Base-by-base conservation (phyloP, 2,797 vertebrate species). In the Oryzias sinensis region DNA sequence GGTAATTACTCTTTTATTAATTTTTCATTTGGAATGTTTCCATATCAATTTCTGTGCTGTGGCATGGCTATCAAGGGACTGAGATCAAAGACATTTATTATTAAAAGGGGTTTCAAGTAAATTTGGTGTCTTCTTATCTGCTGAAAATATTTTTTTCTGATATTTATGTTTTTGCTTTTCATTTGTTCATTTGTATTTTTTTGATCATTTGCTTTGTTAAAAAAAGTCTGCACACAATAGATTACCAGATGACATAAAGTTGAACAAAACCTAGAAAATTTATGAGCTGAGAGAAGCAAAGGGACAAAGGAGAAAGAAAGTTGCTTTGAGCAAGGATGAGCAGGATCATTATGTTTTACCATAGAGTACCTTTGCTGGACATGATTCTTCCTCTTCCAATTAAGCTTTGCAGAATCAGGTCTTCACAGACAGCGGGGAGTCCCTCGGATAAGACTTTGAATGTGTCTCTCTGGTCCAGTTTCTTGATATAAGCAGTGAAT, bases 381-480 rank as follows among this genome's bases (percentile, higher is more conserved):
- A 82, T 81, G 65, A 74, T 72, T 81, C 76, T 86, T 56, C 54
- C 47, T 41, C 76, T 76, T 80, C 87, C 85, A 91, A 89, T 92
- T 90, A 91, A 82, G 79, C 59, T 65, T 58, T 72, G 68, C 68
- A 80, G 85, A 81, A 84, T 73, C 79, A 69, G 43, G 79, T 71
- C 76, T 78, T 62, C 59, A 60, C 66, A 79, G 82, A 74, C 63
- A 51, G 65, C 68, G 82, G 66, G 63, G 62, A 74, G 81, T 62
- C 66, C 56, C 63, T 87, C 78, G 68, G 66, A 81, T 87, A 80
- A 77, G 76, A 84, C 80, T 70, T 61, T 43, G 41, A 86, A 88
- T 83, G 77, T 66, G 72, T 91, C 89, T 88, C 88, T 59, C 74
- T 65, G 81, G 89, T 77, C 86, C 82, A 85, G 85, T 90, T 90